phyloP scores from a whole-genome alignment of 2,113 vertebrate species.

The Coptodon bakossiorum region DNA sequence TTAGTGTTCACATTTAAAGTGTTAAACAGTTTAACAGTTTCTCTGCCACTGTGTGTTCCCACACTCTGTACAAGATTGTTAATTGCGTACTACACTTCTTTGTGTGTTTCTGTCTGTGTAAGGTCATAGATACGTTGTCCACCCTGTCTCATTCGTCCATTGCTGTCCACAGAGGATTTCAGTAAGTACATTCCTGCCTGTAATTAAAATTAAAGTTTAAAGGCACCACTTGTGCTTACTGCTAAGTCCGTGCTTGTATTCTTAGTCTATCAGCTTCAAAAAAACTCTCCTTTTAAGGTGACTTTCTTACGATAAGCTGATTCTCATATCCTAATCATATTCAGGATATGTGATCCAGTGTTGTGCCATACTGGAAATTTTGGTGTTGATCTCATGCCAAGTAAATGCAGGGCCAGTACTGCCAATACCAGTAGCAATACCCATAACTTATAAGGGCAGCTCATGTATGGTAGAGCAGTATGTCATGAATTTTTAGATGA shows the following conservation, averaged over 20 bases:
- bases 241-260: not conserved
- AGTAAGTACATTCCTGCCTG: slow-evolving; percentile 67
- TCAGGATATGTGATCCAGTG: not conserved
- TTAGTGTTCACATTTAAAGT: not conserved
- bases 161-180: slow-evolving; percentile 70
- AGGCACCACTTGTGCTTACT: not conserved
- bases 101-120: not conserved
- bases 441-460: not conserved
- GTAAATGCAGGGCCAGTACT: not conserved
- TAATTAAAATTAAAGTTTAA: not conserved
- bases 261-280: not conserved
- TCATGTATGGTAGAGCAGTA: not conserved
- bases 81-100: not conserved
- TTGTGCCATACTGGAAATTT: not conserved
- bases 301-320: not conserved
- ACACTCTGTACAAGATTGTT: not conserved
- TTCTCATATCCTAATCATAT: not conserved
- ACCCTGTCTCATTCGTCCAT: slow-evolving; percentile 75
- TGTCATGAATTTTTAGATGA: not conserved
- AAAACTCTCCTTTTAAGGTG: not conserved
- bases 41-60: not conserved
- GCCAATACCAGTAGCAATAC: not conserved
- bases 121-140: slow-evolving; percentile 84
- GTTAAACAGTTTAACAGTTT: not conserved
- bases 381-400: not conserved